These are phyloP conservation scores for Cercopithecus diana DNA, from an alignment of 2,797 vertebrate species.

Conservation along the genomic window DNA sequence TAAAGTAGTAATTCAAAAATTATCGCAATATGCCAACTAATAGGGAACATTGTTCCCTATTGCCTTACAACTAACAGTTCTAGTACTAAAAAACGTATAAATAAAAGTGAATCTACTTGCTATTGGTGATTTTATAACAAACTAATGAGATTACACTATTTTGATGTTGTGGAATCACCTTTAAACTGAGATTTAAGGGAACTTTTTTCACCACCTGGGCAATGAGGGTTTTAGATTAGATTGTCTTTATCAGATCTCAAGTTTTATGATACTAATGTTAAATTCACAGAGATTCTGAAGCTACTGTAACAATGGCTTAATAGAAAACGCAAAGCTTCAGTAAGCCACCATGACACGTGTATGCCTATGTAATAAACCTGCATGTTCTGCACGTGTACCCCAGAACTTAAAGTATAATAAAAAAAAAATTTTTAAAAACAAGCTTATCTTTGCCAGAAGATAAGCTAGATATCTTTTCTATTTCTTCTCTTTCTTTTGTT, in stretches of 20 bases:
- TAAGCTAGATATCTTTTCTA: not conserved
- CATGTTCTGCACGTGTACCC: no score
- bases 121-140: not conserved
- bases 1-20: slow-evolving; percentile 4
- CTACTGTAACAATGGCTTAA: not conserved
- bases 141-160: not conserved
- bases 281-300: not conserved
- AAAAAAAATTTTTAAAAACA: not conserved
- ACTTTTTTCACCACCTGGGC: not conserved
- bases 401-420: no score
- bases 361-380: no score
- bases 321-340: not conserved
- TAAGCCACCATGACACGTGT: no score
- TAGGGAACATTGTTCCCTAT: not conserved
- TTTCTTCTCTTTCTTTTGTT: not conserved
- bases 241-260: not conserved
- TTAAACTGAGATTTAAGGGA: not conserved
- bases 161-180: not conserved
- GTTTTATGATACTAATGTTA: not conserved
- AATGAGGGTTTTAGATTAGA: not conserved
- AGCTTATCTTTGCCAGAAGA: not conserved
- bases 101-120: not conserved
- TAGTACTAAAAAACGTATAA: not conserved
- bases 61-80: not conserved
- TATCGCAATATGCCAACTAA: not conserved